Evolutionary conservation across 2,888 invertebrate species (phyloP).

Genomic region (Tricholauxania praeusta): DNA sequence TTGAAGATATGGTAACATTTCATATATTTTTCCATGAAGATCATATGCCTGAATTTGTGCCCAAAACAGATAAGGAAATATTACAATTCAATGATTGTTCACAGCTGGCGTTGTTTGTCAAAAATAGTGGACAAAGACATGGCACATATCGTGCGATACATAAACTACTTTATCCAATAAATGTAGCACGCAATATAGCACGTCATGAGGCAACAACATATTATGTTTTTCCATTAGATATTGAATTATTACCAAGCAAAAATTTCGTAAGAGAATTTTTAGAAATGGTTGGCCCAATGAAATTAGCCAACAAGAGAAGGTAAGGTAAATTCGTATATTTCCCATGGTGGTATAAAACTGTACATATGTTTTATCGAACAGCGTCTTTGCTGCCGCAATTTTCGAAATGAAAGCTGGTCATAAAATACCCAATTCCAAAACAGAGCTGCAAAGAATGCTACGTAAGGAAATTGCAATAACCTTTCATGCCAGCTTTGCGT

Average conservation of each 20-base stretch:
- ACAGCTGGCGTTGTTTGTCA: background rate
- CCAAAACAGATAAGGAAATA: background rate
- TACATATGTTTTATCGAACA: too few species aligned
- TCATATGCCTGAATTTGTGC: slow-evolving; percentile 69
- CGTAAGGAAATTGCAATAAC: too few species aligned
- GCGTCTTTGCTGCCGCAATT: too few species aligned
- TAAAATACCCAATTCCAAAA: too few species aligned
- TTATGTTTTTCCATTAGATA: slow-evolving; percentile 83
- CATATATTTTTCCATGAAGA: slow-evolving; percentile 73
- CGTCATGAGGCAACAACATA: slow-evolving; percentile 81
- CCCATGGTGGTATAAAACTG: too few species aligned
- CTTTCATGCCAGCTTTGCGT: too few species aligned
- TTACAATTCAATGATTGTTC: background rate
- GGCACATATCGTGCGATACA: slow-evolving; percentile 53
- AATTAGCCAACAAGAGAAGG: too few species aligned
- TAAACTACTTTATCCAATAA: slow-evolving; percentile 85
- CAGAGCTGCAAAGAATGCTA: too few species aligned
- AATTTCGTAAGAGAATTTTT: slow-evolving; percentile 80
- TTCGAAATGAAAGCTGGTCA: too few species aligned
- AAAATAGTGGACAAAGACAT: background rate
- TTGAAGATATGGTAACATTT: slow-evolving; percentile 71
- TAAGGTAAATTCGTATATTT: too few species aligned
- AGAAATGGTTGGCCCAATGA: slow-evolving; percentile 73
- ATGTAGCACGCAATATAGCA: slow-evolving; percentile 86
- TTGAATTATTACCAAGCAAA: slow-evolving; percentile 86